Conservation (phyloP, 2,888 invertebrate species). For the Nomada ruficornis region DNA sequence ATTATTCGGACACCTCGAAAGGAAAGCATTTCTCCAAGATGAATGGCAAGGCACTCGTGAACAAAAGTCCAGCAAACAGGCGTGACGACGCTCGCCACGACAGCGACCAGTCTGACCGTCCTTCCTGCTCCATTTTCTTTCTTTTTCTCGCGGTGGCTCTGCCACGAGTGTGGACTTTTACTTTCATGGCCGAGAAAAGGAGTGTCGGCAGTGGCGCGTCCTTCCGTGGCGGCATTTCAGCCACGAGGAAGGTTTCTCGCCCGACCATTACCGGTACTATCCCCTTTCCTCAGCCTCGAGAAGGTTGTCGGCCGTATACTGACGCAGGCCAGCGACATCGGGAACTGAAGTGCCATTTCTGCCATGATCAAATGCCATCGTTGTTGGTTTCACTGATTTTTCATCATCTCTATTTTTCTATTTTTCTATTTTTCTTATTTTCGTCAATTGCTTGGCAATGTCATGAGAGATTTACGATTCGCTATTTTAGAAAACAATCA, state of each 20-base stretch:
- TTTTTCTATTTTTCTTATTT: no score
- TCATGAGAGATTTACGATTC: no score
- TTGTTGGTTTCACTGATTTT: no score
- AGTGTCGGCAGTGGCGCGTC: constrained; percentile 40
- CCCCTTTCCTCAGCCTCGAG: constrained; percentile 68
- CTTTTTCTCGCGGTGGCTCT: constrained; percentile 42
- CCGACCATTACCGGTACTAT: constrained; percentile 64
- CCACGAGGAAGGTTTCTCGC: constrained; percentile 70
- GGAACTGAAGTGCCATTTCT: no score
- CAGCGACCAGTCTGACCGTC: constrained; percentile 18
- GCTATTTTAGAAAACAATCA: no score
- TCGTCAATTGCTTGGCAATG: no score
- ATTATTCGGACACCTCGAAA: neutral
- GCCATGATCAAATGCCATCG: no score
- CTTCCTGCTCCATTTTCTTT: constrained; percentile 67
- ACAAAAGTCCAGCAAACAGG: neutral
- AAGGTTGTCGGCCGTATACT: constrained; percentile 52
- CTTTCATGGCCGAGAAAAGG: constrained; percentile 74
- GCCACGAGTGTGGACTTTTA: constrained; percentile 62
- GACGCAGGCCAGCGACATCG: constrained; percentile 1
- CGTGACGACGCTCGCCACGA: constrained; percentile 5
- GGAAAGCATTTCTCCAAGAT: neutral
- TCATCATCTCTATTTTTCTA: no score
- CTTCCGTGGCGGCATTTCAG: constrained; percentile 62
- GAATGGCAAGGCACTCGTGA: neutral